Percentiles rank a stretch among this genome's conserved stretches.
phyloP scores from a whole-genome alignment of 2,797 vertebrate genomes.

The Tenualosa thibaudeaui region DNA sequence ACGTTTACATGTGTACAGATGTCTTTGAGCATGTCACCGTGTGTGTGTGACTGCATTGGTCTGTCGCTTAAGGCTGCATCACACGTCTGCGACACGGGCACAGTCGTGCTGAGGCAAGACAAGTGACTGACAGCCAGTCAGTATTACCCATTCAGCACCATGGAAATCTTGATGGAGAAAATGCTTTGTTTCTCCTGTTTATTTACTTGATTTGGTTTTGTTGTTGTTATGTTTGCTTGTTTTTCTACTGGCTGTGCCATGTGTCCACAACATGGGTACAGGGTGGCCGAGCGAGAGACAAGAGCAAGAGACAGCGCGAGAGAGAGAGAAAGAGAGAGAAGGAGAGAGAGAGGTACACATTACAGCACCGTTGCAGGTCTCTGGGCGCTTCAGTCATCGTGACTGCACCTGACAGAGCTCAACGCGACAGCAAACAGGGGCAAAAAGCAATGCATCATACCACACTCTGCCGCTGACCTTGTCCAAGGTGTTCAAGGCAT shows the following conservation, averaged over 20 bases:
- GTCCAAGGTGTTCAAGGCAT: conserved; percentile 34
- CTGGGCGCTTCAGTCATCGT: not conserved
- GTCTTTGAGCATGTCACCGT: not conserved
- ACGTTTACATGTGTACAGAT: not conserved
- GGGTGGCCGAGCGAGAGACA: too few species aligned
- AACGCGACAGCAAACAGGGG: not conserved
- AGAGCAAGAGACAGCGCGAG: not conserved
- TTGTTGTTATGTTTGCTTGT: not conserved
- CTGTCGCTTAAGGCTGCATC: not conserved
- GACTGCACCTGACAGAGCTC: not conserved
- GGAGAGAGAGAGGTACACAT: not conserved
- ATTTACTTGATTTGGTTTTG: not conserved
- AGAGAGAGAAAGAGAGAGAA: not conserved
- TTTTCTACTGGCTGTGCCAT: not conserved
- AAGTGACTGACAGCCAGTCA: not conserved
- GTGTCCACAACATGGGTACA: not conserved
- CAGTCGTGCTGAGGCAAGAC: not conserved
- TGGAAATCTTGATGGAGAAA: not conserved
- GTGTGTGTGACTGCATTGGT: not conserved
- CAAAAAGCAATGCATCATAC: not conserved
- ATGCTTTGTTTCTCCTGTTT: not conserved
- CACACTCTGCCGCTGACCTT: conserved; percentile 31
- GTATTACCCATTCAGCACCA: not conserved
- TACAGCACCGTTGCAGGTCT: not conserved
- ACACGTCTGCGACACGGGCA: not conserved